Conservation (phyloP, 2,113 vertebrate genomes). For the Vidua macroura region DNA sequence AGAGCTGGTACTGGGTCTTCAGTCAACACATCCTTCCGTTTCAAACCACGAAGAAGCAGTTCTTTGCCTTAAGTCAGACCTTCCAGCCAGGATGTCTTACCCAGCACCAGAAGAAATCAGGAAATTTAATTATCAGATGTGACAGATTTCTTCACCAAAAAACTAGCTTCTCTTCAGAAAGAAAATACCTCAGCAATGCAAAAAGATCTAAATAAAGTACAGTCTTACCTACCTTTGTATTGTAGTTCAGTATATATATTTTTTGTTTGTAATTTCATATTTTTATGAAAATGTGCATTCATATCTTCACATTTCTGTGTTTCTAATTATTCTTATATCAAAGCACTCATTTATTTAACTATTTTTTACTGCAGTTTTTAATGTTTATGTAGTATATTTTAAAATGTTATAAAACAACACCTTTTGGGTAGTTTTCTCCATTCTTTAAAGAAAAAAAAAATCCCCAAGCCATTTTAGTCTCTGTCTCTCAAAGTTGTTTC, state of each 20-base stretch:
- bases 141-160: neutral
- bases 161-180: neutral
- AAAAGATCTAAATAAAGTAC: too few species aligned
- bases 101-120: too few species aligned
- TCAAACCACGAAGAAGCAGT: too few species aligned
- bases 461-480: conserved; percentile 98
- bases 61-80: too few species aligned
- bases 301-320: neutral
- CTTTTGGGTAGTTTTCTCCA: conserved; percentile 81
- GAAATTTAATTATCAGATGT: too few species aligned
- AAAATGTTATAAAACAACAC: conserved; percentile 79
- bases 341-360: conserved; percentile 15
- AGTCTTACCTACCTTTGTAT: too few species aligned
- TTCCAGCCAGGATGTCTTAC: too few species aligned
- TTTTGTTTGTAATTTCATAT: neutral
- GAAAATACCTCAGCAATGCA: too few species aligned
- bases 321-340: conserved; percentile 20
- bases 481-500: conserved; percentile 94
- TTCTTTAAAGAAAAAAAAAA: conserved; percentile 84
- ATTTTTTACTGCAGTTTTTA: conserved; percentile 66
- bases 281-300: neutral
- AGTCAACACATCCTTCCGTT: too few species aligned
- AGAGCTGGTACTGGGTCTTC: too few species aligned
- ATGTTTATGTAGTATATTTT: conserved; percentile 76
- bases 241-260: neutral